phyloP scores from a whole-genome alignment of 2,797 vertebrate genomes.

The Sebastolobus alascanus region DNA sequence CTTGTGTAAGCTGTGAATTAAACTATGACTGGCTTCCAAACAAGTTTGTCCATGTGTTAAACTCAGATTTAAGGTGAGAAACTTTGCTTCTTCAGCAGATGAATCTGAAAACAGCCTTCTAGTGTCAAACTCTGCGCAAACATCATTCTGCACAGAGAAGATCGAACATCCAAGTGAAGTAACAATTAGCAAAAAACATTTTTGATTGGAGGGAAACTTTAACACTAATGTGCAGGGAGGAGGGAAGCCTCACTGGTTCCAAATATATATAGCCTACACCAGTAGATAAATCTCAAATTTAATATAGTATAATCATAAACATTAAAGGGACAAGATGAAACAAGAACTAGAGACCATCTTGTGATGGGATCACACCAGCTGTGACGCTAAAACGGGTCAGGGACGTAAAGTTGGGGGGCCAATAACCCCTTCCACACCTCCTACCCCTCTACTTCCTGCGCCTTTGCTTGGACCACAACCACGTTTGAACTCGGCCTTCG shows the following conservation, averaged over 20 bases:
- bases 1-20: neutral
- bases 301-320: neutral
- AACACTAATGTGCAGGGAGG: neutral
- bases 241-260: neutral
- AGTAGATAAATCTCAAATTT: neutral
- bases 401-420: too few species aligned
- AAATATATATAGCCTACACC: neutral
- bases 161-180: neutral
- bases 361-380: too few species aligned
- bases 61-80: neutral
- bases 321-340: neutral
- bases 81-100: neutral
- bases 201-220: slow-evolving; percentile 1
- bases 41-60: neutral
- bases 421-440: too few species aligned
- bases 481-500: too few species aligned
- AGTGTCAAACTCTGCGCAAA: neutral
- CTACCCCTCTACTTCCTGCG: too few species aligned
- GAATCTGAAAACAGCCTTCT: neutral
- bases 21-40: neutral
- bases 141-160: neutral
- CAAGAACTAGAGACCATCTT: too few species aligned
- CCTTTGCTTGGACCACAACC: too few species aligned
- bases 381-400: too few species aligned
- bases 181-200: neutral